These are phyloP conservation scores for Syrista parreyssii DNA, from an alignment of 2,888 invertebrate genomes.

Conservation along the genomic window DNA sequence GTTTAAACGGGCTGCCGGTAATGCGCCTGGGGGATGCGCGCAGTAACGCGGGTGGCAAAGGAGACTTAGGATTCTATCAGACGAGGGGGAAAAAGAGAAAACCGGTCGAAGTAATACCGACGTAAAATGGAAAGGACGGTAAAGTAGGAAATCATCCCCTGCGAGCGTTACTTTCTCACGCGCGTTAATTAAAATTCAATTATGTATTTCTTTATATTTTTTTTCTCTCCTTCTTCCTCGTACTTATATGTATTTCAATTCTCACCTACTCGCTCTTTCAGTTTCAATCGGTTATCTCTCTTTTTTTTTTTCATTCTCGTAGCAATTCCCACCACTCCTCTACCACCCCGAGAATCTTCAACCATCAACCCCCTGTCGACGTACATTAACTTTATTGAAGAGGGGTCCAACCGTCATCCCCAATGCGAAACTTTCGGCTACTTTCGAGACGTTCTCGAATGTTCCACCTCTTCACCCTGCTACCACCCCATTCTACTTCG, in stretches of 20 bases:
- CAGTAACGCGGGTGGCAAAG: background rate
- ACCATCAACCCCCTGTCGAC: conserved; percentile 11
- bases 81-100: background rate
- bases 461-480: background rate
- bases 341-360: background rate
- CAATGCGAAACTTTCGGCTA: conserved; percentile 7
- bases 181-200: conserved; percentile 37
- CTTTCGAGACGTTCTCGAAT: background rate
- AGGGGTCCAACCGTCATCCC: conserved; percentile 31
- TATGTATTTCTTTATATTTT: too few species aligned
- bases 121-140: background rate
- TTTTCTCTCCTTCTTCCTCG: background rate
- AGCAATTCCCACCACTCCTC: background rate
- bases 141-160: conserved; percentile 7
- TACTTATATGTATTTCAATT: background rate
- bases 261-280: background rate
- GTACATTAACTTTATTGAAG: conserved; percentile 40
- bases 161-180: conserved; percentile 32
- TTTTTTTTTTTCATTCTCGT: background rate
- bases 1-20: conserved; percentile 17
- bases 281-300: background rate
- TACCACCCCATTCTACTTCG: background rate
- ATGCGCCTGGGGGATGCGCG: conserved; percentile 12
- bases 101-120: background rate
- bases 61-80: background rate